A percentile compares a stretch with the other conserved stretches of the same genome.
phyloP scores from a whole-genome alignment of 2,113 vertebrate genomes.

The Ornithorhynchus anatinus region DNA sequence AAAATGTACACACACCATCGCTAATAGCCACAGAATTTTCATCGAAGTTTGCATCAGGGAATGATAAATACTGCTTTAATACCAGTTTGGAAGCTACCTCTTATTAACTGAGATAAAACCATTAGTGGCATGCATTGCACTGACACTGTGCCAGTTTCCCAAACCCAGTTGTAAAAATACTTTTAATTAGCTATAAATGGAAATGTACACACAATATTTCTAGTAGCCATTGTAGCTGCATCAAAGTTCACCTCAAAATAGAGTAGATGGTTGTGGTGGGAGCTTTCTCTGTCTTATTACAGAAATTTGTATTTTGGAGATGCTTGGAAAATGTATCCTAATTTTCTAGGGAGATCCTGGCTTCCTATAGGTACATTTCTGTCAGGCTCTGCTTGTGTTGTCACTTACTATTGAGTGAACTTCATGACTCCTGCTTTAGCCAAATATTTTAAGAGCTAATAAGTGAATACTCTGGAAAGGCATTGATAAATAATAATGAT shows the following conservation, averaged over 20 bases:
- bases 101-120: slow-evolving; percentile 48
- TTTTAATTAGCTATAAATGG: slow-evolving; percentile 65
- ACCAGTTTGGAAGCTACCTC: slow-evolving; percentile 1
- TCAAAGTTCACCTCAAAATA: slow-evolving; percentile 48
- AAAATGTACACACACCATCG: slow-evolving; percentile 51
- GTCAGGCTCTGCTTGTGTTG: no score
- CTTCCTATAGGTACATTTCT: no score
- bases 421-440: no score
- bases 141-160: slow-evolving; percentile 40
- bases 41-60: slow-evolving; percentile 28
- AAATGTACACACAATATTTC: slow-evolving; percentile 54
- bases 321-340: slow-evolving; percentile 48
- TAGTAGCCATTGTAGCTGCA: slow-evolving; percentile 33
- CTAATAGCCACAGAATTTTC: slow-evolving; percentile 13
- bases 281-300: slow-evolving; percentile 25
- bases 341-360: no score
- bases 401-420: no score
- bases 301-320: slow-evolving; percentile 52
- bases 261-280: slow-evolving; percentile 23
- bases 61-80: slow-evolving; percentile 16
- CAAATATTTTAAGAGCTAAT: no score
- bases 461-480: no score
- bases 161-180: slow-evolving; percentile 49
- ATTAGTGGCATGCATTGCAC: slow-evolving; percentile 2
- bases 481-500: no score